Evolutionary conservation across 2,888 invertebrate genomes (phyloP).

Genomic region (Tridacna gigas): DNA sequence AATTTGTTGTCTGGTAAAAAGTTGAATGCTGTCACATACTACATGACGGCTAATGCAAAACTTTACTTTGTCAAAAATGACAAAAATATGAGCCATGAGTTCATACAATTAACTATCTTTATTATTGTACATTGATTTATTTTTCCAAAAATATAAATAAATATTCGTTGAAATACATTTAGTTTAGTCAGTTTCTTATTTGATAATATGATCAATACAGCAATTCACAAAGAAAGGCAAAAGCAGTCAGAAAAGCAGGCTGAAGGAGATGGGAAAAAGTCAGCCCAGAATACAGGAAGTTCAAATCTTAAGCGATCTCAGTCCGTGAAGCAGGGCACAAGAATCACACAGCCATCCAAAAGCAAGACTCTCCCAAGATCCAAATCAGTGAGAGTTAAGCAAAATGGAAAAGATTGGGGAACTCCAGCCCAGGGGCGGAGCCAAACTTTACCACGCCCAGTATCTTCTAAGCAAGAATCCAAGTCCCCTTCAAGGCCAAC

Average conservation of each 20-base stretch:
- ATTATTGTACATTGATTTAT: not conserved
- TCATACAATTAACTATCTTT: not conserved
- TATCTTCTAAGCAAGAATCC: slow-evolving; percentile 25
- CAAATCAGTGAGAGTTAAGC: slow-evolving; percentile 38
- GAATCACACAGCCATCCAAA: not conserved
- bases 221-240: slow-evolving; percentile 13
- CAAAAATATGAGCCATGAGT: no score
- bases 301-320: slow-evolving; percentile 36
- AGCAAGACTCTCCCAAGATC: slow-evolving; percentile 51
- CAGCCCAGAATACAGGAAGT: not conserved
- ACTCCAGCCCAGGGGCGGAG: not conserved
- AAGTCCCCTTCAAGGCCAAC: slow-evolving; percentile 57
- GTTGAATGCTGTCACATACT: no score
- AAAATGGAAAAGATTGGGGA: slow-evolving; percentile 8
- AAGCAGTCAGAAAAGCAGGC: not conserved
- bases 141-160: not conserved
- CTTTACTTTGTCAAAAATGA: no score
- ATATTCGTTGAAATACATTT: not conserved
- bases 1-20: no score
- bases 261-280: not conserved
- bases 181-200: not conserved
- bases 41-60: no score
- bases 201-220: not conserved
- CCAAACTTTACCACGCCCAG: slow-evolving; percentile 52
- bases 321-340: slow-evolving; percentile 37